Conservation (phyloP, 1,140 invertebrate genomes). For the Heterodera carotae region DNA sequence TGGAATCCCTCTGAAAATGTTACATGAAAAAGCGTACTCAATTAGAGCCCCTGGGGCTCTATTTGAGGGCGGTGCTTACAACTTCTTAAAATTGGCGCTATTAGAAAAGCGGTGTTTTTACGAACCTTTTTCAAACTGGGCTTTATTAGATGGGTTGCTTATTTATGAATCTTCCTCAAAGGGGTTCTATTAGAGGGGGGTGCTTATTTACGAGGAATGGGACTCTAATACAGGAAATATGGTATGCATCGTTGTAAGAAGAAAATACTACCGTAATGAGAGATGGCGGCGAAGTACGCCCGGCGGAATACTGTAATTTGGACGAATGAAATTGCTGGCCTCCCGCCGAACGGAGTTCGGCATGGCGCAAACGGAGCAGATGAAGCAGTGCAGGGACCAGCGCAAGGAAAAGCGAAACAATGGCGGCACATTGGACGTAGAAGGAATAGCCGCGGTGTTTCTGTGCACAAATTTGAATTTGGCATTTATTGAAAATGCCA, state of each 20-base stretch:
- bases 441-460: conserved; percentile 55
- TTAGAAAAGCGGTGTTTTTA: too few relatives aligned
- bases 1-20: neutral
- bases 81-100: too few relatives aligned
- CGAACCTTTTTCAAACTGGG: too few relatives aligned
- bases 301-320: conserved; percentile 11
- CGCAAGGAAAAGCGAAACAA: conserved; percentile 29
- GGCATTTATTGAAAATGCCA: neutral
- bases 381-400: conserved; percentile 45
- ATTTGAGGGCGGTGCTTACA: too few relatives aligned
- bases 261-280: conserved; percentile 4
- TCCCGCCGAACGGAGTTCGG: neutral
- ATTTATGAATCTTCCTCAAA: too few relatives aligned
- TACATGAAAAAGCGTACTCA: neutral
- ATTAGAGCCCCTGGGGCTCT: too few relatives aligned
- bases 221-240: too few relatives aligned
- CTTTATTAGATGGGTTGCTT: too few relatives aligned
- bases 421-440: conserved; percentile 42
- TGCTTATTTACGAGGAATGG: too few relatives aligned
- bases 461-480: conserved; percentile 12
- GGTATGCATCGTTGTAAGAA: too few relatives aligned
- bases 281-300: neutral
- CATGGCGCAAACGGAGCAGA: conserved; percentile 20
- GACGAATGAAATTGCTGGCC: neutral
- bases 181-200: too few relatives aligned